phyloP scores from a whole-genome alignment of 2,797 vertebrate genomes.

The Micrastur ruficollis region DNA sequence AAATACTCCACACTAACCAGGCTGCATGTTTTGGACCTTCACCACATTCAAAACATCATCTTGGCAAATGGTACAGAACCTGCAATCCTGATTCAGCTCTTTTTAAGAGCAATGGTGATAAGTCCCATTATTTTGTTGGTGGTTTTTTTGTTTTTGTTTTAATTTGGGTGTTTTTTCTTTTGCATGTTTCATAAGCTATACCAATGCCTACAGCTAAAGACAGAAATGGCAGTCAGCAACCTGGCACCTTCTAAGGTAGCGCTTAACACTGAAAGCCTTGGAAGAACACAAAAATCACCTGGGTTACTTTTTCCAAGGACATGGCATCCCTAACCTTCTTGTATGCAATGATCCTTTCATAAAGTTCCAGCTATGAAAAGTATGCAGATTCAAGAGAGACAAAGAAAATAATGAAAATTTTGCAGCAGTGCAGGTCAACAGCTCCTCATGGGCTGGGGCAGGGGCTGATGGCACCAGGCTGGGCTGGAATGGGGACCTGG shows the following conservation, averaged over 20 bases:
- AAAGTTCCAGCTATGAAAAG: not conserved
- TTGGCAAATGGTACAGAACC: not conserved
- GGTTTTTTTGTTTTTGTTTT: not conserved
- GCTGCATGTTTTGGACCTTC: not conserved
- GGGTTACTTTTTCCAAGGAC: not conserved
- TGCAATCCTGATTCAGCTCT: not conserved
- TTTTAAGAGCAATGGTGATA: not conserved
- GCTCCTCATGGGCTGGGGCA: not conserved
- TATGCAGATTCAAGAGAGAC: not conserved
- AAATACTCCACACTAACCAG: not conserved
- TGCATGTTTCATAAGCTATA: not conserved
- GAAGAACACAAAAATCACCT: not conserved
- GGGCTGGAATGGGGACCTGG: not conserved
- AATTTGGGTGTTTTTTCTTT: not conserved
- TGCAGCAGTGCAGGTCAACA: not conserved
- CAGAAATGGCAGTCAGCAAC: not conserved
- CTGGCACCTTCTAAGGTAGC: not conserved
- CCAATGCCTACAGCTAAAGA: not conserved
- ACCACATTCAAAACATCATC: not conserved
- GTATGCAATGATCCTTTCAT: not conserved
- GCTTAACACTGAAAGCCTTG: not conserved
- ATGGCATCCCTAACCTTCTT: not conserved
- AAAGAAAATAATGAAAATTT: not conserved
- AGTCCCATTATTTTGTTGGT: not conserved
- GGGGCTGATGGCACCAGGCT: not conserved